Evolutionary conservation across 2,113 vertebrate genomes (phyloP).

Genomic region (Mobula hypostoma): DNA sequence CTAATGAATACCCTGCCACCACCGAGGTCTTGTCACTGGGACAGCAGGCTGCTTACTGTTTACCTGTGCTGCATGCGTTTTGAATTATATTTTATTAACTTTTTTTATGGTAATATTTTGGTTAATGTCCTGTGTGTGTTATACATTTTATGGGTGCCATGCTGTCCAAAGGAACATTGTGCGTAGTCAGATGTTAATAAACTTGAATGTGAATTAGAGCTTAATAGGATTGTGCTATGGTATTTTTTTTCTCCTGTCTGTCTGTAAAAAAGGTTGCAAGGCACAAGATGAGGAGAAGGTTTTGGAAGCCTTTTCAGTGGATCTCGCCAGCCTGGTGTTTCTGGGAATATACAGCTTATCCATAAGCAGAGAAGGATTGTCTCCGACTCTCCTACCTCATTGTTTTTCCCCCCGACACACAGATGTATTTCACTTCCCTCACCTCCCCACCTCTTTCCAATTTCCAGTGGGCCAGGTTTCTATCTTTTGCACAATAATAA

Average conservation of each 20-base stretch:
- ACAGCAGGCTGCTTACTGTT: too few relatives aligned
- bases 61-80: too few relatives aligned
- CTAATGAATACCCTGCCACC: too few relatives aligned
- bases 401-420: neutral
- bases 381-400: neutral
- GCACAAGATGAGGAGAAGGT: neutral
- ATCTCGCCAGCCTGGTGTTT: neutral
- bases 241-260: neutral
- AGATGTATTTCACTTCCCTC: neutral
- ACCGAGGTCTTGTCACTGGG: too few relatives aligned
- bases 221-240: neutral
- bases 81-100: too few relatives aligned
- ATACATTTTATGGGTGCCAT: too few relatives aligned
- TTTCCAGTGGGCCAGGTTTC: too few relatives aligned
- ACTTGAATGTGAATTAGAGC: too few relatives aligned
- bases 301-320: neutral
- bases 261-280: neutral
- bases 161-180: too few relatives aligned
- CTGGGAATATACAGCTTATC: neutral
- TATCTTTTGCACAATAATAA: neutral
- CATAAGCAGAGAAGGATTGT: neutral
- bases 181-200: too few relatives aligned
- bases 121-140: too few relatives aligned
- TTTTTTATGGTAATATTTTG: too few relatives aligned
- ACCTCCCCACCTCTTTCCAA: neutral